These are phyloP conservation scores for Lycaena phlaeas DNA, from an alignment of 2,888 invertebrate species.

Conservation along the genomic window DNA sequence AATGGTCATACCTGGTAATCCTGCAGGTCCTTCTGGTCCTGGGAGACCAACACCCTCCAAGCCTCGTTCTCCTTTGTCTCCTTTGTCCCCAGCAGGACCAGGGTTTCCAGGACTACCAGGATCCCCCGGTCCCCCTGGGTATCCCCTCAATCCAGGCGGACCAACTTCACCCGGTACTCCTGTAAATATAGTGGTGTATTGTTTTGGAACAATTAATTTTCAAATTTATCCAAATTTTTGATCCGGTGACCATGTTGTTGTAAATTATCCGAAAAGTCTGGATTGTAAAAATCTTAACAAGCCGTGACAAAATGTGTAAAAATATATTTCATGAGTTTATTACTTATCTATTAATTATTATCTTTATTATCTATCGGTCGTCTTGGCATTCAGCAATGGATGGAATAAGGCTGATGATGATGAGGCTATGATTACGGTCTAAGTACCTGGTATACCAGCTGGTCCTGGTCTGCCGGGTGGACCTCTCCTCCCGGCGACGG, in stretches of 20 bases:
- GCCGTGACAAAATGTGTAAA: too few species aligned
- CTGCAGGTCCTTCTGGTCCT: slow-evolving; percentile 81
- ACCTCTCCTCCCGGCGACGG: slow-evolving; percentile 78
- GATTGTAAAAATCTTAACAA: too few species aligned
- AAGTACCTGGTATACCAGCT: slow-evolving; percentile 77
- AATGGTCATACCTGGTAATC: slow-evolving; percentile 79
- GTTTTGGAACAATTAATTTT: too few species aligned
- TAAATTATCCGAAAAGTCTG: too few species aligned
- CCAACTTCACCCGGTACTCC: slow-evolving; percentile 80
- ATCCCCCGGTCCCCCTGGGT: slow-evolving; percentile 80
- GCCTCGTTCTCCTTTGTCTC: slow-evolving; percentile 82
- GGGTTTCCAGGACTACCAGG: slow-evolving; percentile 77
- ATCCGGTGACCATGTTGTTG: too few species aligned
- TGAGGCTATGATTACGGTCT: too few species aligned
- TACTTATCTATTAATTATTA: too few species aligned
- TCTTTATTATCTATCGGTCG: too few species aligned
- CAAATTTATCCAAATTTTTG: too few species aligned
- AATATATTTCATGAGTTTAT: too few species aligned
- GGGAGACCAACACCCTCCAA: slow-evolving; percentile 81
- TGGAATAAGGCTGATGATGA: too few species aligned
- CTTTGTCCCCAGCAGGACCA: slow-evolving; percentile 77
- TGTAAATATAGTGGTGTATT: slow-evolving; percentile 27
- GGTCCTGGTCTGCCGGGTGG: slow-evolving; percentile 79
- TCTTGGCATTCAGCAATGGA: too few species aligned
- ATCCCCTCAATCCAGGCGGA: slow-evolving; percentile 77